Evolutionary conservation across 2,113 vertebrate species (phyloP).

Genomic region (Bos taurus): DNA sequence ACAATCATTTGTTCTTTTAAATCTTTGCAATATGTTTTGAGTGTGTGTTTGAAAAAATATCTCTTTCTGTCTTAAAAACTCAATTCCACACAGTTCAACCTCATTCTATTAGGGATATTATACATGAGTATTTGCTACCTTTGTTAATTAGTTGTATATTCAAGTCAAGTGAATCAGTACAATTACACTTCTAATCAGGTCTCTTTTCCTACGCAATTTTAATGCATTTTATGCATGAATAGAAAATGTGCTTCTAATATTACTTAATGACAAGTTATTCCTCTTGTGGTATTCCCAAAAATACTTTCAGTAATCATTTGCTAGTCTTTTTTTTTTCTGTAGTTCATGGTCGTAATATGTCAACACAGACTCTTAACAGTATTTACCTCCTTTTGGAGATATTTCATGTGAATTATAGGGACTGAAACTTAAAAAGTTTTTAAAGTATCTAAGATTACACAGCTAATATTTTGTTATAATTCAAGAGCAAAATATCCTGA

Average conservation of each 20-base stretch:
- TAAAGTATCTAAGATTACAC: neutral
- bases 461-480: neutral
- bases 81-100: neutral
- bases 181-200: neutral
- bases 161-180: neutral
- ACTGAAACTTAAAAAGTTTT: neutral
- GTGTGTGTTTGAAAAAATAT: neutral
- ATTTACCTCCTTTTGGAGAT: neutral
- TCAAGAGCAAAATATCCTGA: neutral
- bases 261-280: neutral
- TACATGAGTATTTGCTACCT: neutral
- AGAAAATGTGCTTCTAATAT: slow-evolving; percentile 11
- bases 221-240: neutral
- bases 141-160: neutral
- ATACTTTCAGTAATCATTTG: neutral
- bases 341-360: neutral
- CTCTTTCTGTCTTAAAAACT: neutral
- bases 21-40: neutral
- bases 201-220: neutral
- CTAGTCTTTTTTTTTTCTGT: neutral
- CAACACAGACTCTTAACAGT: neutral
- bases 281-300: neutral
- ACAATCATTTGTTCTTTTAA: neutral
- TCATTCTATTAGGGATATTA: neutral
- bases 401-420: neutral